Evolutionary conservation across 2,888 invertebrate species (phyloP).

Genomic region (Malachius bipustulatus): DNA sequence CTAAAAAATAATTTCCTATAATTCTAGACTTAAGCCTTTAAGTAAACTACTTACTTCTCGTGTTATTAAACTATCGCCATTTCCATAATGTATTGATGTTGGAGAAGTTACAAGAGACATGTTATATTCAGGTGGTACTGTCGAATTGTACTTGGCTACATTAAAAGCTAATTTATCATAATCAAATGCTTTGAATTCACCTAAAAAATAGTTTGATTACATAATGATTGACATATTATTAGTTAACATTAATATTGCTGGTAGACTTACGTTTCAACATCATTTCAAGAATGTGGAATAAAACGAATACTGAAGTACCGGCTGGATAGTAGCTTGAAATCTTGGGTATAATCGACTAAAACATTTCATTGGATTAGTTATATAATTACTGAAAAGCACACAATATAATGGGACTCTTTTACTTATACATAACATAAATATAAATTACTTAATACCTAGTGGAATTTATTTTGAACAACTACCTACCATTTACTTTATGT

Average conservation of each 20-base stretch:
- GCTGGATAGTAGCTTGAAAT: conserved; percentile 36
- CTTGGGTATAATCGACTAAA: conserved; percentile 28
- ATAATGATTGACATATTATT: too few relatives aligned
- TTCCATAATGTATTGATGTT: conserved; percentile 40
- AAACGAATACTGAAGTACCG: conserved; percentile 38
- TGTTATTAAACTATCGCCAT: conserved; percentile 43
- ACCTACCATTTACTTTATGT: neutral
- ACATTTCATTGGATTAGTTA: too few relatives aligned
- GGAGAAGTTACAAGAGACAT: conserved; percentile 38
- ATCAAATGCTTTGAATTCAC: conserved; percentile 20
- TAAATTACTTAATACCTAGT: too few relatives aligned
- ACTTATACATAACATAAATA: too few relatives aligned
- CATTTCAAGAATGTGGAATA: conserved; percentile 34
- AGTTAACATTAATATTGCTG: too few relatives aligned
- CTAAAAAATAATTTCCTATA: conserved; percentile 27
- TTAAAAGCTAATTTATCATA: conserved; percentile 20
- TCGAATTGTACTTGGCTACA: conserved; percentile 19
- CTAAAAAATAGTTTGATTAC: conserved; percentile 16
- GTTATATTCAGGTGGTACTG: conserved; percentile 25
- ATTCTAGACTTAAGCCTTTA: neutral
- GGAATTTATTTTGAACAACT: neutral
- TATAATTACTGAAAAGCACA: too few relatives aligned
- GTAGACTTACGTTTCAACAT: conserved; percentile 26
- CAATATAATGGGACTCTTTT: too few relatives aligned
- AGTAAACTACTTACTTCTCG: conserved; percentile 29